Evolutionary conservation across 2,113 vertebrate species (phyloP).

Genomic region (Nansenia antarctica): DNA sequence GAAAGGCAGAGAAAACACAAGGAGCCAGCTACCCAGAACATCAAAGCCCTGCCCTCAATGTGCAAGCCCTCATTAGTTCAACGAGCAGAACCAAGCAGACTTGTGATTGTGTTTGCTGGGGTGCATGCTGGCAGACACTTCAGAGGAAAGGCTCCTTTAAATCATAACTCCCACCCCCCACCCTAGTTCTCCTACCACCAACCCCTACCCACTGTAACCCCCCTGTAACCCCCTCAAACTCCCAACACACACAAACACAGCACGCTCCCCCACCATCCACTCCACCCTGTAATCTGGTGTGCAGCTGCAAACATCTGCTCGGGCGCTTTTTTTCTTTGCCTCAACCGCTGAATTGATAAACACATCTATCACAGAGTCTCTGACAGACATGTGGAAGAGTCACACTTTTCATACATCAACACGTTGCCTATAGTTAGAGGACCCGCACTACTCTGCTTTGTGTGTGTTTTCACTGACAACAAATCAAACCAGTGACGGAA

Average conservation of each 20-base stretch:
- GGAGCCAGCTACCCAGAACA: conserved; percentile 81
- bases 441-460: too few species aligned
- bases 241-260: conserved; percentile 62
- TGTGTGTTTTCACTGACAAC: neutral
- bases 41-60: conserved; percentile 77
- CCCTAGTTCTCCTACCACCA: conserved; percentile 61
- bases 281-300: conserved; percentile 80
- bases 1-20: conserved; percentile 73
- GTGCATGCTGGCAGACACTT: conserved; percentile 80
- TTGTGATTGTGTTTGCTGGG: conserved; percentile 82
- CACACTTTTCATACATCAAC: conserved; percentile 50
- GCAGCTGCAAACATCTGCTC: conserved; percentile 81
- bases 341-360: conserved; percentile 73
- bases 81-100: conserved; percentile 78
- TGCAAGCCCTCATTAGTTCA: conserved; percentile 82
- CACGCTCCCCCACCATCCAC: conserved; percentile 65
- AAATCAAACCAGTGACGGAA: neutral
- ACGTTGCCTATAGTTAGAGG: conserved; percentile 22
- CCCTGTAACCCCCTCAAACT: conserved; percentile 67
- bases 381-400: conserved; percentile 56
- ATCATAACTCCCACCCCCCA: conserved; percentile 70
- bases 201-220: conserved; percentile 73
- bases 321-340: conserved; percentile 54
- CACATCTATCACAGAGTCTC: conserved; percentile 69
- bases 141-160: conserved; percentile 80